Evolutionary conservation across 2,888 invertebrate species (phyloP), one percentile per base, ranked within the genome.

Genomic region (Leucania comma): DNA sequence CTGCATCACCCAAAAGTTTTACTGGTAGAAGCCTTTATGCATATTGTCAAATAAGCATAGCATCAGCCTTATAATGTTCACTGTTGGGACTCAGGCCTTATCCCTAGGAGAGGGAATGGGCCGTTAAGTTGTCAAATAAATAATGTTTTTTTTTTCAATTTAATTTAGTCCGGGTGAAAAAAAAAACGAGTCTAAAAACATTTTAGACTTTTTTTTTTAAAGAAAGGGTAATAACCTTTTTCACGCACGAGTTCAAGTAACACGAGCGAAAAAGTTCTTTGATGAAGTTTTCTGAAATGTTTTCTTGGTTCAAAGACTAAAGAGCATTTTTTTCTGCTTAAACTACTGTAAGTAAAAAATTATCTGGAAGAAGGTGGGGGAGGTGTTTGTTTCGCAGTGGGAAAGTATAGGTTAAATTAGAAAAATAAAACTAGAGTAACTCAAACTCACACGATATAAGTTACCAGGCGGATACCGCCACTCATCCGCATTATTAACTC

Each of bases 401-500:
- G 29, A 29, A 29, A 29, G 29, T 29, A 29, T 29, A 29, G 4
- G 29, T 4, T 3, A 29, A 29, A 29, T 4, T 3, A 29, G 2
- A 29, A 29, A 29, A 29, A 29, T 29, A 29, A 29, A 29, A 29
- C 29, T 12, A 32, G 0, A 17, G 1, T 26, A 35, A 14, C 14
- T 46, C 65, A 46, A 76, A 42, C n/a, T 76, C 56, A 32, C 69
- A 57, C 69, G 56, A 20, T 42, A 22, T 76, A 26, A 42, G 9
- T 57, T 17, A 26, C 32, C 0, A 77, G 17, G 32, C 72, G 77
- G 78, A 72, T 69, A 46, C 24, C 26, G 35, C 79, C 35, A 78
- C 74, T 74, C 79, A 72, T 22, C n/a, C 17, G 26, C 38, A 24
- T 38, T n/a, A 58, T 26, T 12, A 32, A 57, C 29, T 29, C 51